These are phyloP conservation scores for Eretmochelys imbricata DNA, from an alignment of 2,113 vertebrate genomes.

Conservation along the genomic window DNA sequence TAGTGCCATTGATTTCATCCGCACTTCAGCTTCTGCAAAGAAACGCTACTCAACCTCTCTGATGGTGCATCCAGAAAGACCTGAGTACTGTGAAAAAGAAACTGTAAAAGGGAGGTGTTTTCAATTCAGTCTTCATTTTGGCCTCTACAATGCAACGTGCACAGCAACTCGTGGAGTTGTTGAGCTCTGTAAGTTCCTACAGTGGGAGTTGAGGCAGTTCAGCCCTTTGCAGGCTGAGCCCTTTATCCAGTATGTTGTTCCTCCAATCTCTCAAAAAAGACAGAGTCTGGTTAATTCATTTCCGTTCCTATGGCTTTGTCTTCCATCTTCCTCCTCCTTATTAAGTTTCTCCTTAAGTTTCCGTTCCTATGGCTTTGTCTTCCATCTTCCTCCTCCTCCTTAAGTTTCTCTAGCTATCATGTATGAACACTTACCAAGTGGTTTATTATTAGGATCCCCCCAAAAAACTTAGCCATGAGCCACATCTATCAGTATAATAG, in stretches of 20 bases:
- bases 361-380: neutral
- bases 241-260: neutral
- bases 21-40: neutral
- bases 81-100: neutral
- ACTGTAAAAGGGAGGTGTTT: neutral
- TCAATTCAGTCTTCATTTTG: neutral
- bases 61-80: neutral
- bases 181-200: neutral
- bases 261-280: neutral
- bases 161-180: neutral
- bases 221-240: neutral
- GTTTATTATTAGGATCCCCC: slow-evolving; percentile 32
- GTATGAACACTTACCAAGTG: slow-evolving; percentile 10
- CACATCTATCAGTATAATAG: slow-evolving; percentile 10
- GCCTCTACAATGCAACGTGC: neutral
- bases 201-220: neutral
- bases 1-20: neutral
- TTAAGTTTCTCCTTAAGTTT: too few relatives aligned
- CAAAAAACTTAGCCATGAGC: neutral
- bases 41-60: neutral
- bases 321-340: neutral
- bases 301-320: neutral
- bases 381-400: neutral
- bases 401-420: slow-evolving; percentile 10
- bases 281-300: neutral